A percentile compares a stretch with the other conserved stretches of the same genome.
These are phyloP conservation scores for Zoanthus solanderi DNA, from an alignment of 92 coral and sea anemone genomes.

Conservation along the genomic window DNA sequence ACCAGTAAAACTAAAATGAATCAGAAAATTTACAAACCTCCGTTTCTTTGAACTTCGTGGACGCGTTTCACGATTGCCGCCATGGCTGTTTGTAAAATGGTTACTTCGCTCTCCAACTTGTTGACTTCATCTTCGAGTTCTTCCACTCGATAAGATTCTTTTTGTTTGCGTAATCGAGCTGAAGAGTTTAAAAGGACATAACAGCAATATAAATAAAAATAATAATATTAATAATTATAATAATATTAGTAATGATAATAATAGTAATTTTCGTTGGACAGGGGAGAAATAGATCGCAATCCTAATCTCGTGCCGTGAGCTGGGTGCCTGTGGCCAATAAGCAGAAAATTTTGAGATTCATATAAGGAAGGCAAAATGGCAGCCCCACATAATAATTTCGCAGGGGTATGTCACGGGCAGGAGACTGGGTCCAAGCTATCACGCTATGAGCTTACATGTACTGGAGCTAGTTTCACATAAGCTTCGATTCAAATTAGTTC, in stretches of 20 bases:
- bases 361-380: too few relatives aligned
- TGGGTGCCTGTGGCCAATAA: too few relatives aligned
- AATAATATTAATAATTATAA: neutral
- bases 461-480: too few relatives aligned
- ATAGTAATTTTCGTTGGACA: neutral
- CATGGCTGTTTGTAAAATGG: constrained; percentile 42
- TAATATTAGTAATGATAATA: neutral
- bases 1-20: too few relatives aligned
- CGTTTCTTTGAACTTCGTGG: constrained; percentile 12
- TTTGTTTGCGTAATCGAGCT: constrained; percentile 8
- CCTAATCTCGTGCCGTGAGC: too few relatives aligned
- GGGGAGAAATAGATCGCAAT: too few relatives aligned
- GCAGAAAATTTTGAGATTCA: too few relatives aligned
- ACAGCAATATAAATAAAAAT: neutral
- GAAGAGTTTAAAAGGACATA: neutral
- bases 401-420: too few relatives aligned
- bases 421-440: too few relatives aligned
- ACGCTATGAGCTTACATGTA: too few relatives aligned
- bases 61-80: constrained; percentile 40
- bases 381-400: too few relatives aligned
- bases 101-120: constrained; percentile 32
- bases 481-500: too few relatives aligned
- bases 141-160: constrained; percentile 18
- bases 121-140: constrained; percentile 18
- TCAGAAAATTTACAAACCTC: neutral